Conservation (phyloP, 53 echinoderm and acorn worm species). For the Crossaster papposus region DNA sequence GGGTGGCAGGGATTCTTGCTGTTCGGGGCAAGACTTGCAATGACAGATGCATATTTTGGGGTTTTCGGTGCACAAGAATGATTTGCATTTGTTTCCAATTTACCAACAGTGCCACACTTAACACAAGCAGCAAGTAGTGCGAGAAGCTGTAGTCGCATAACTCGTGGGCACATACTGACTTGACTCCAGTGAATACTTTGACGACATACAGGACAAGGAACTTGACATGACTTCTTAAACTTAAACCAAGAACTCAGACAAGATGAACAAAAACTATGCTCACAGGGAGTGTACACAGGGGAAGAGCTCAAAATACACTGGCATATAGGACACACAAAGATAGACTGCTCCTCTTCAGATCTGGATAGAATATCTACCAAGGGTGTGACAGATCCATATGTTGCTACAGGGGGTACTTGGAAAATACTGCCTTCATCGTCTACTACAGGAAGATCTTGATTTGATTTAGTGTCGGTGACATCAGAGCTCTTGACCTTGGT, state of each 20-base stretch:
- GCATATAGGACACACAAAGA: constrained; percentile 29
- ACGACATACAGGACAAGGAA: constrained; percentile 24
- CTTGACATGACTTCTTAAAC: constrained; percentile 1
- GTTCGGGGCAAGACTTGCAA: constrained; percentile 13
- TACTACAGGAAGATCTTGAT: too few relatives aligned
- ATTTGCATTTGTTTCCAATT: constrained; percentile 3
- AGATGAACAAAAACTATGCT: constrained; percentile 34
- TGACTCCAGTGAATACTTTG: not conserved
- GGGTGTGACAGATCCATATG: not conserved
- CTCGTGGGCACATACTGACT: constrained; percentile 8
- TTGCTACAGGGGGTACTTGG: not conserved
- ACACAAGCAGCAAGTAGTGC: not conserved
- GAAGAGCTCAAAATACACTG: constrained; percentile 18
- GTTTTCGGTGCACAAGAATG: constrained; percentile 23
- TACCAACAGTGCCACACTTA: constrained; percentile 10
- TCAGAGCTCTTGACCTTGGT: not conserved
- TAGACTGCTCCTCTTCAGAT: not conserved
- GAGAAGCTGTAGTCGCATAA: not conserved
- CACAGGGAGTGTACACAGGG: constrained; percentile 29
- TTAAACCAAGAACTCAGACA: constrained; percentile 33
- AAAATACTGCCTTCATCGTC: too few relatives aligned
- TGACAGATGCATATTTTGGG: not conserved
- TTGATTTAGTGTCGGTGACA: not conserved
- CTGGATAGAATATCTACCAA: constrained; percentile 9
- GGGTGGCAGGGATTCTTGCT: not conserved